Evolutionary conservation across 2,113 vertebrate species (phyloP), one percentile per base, ranked within the genome.

Genomic region (Halcyon malimbica): DNA sequence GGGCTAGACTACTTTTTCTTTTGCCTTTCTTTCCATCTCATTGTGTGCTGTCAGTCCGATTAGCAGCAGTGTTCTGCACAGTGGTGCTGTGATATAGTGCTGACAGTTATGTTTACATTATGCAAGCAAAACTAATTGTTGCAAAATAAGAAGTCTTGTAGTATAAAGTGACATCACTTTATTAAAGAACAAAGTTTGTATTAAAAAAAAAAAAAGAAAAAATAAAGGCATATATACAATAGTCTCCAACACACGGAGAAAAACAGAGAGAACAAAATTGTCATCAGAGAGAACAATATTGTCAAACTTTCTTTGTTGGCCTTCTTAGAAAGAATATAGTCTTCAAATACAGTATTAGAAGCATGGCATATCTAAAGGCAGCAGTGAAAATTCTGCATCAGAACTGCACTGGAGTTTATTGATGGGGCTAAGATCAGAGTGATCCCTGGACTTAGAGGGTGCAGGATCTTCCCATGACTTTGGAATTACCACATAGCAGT

Each of bases 81-180:
- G 71, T 28, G 7, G 15, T 89, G 85, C 42, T 90, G 53, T 56
- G 51, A 65, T 28, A 31, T 13, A 44, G 54, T 67, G 26, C 69
- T 97, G 87, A 94, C 74, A 92, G 85, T n/a, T 67, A 29, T 42
- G 68, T 85, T 94, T 84, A 78, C 39, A 67, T 92, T 91, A 93
- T 60, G 73, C 93, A 96, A 97, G 95, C 35, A 16, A 69, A 95
- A 73, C 15, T 29, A 80, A 44, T 39, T 87, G 5, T 46, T 76
- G 44, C 42, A 75, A 83, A 91, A 85, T 20, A 93, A 56, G 10
- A 73, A 80, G 39, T 75, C 44, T 71, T n/a, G 13, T 3, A 5
- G 16, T 50, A 24, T 35, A 42, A 88, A 80, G 13, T 39, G 50
- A 41, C 28, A 65, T 5, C 3, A 1, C 4, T 29, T 54, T 59